A percentile compares a stretch with the other conserved stretches of the same genome.
phyloP scores from a whole-genome alignment of 2,113 vertebrate species.

The Pipa parva region DNA sequence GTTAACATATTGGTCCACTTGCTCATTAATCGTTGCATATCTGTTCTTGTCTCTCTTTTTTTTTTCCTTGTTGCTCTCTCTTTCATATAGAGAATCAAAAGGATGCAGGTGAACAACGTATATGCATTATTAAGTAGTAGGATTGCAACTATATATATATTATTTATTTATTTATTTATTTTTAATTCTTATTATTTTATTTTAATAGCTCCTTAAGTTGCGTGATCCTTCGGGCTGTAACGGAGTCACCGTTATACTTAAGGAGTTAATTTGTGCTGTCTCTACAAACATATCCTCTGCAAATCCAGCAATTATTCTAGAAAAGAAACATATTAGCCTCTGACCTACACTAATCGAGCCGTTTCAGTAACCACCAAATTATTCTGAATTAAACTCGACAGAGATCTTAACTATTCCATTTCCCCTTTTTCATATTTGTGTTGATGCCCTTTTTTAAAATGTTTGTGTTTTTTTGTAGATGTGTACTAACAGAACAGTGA shows the following conservation, averaged over 20 bases:
- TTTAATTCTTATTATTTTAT: neutral
- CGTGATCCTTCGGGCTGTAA: slow-evolving; percentile 66
- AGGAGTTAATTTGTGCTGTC: slow-evolving; percentile 84
- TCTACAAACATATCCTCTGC: slow-evolving; percentile 46
- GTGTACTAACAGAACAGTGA: slow-evolving; percentile 54
- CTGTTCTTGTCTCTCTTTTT: slow-evolving; percentile 83
- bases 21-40: slow-evolving; percentile 84
- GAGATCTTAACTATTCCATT: slow-evolving; percentile 48
- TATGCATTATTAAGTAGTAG: slow-evolving; percentile 86
- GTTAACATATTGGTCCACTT: slow-evolving; percentile 67
- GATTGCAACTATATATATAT: slow-evolving; percentile 64
- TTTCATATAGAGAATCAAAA: slow-evolving; percentile 92
- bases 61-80: slow-evolving; percentile 80
- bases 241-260: slow-evolving; percentile 72
- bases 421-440: slow-evolving; percentile 58
- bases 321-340: neutral
- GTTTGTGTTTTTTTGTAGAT: slow-evolving; percentile 58
- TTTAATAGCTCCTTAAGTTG: slow-evolving; percentile 69
- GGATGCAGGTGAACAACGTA: slow-evolving; percentile 91
- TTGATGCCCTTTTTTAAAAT: slow-evolving; percentile 57
- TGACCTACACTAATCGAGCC: neutral
- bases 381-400: neutral
- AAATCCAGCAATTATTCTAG: neutral
- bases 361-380: neutral
- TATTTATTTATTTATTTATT: slow-evolving; percentile 21